These are phyloP conservation scores for Ferdinandea cuprea DNA, from an alignment of 2,888 invertebrate genomes.

Conservation along the genomic window DNA sequence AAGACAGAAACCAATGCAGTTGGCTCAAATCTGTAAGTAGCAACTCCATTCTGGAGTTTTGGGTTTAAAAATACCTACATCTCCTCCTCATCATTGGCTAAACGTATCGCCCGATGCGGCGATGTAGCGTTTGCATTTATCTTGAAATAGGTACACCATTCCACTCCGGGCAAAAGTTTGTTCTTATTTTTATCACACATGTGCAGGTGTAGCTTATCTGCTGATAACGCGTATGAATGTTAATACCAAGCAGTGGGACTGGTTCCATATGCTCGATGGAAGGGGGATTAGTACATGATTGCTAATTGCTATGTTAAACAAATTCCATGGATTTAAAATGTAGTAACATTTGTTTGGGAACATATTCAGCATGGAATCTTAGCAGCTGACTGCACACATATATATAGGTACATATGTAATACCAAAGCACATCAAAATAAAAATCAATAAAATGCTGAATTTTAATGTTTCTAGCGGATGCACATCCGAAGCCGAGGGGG, in stretches of 20 bases:
- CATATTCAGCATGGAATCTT: slow-evolving; percentile 33
- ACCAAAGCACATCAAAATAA: slow-evolving; percentile 24
- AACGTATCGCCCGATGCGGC: not conserved
- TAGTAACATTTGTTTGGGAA: slow-evolving; percentile 3
- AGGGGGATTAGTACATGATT: not conserved
- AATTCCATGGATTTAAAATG: slow-evolving; percentile 5
- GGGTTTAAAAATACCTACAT: slow-evolving; percentile 46
- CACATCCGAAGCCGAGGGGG: slow-evolving; percentile 37
- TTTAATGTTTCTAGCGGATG: slow-evolving; percentile 46
- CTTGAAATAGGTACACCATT: slow-evolving; percentile 3
- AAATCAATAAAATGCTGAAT: slow-evolving; percentile 69
- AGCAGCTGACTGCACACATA: slow-evolving; percentile 61
- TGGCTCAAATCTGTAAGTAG: slow-evolving; percentile 18
- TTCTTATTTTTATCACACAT: slow-evolving; percentile 30
- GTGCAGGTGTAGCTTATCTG: slow-evolving; percentile 29
- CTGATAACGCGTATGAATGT: slow-evolving; percentile 33
- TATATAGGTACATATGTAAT: no score
- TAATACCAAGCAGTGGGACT: not conserved
- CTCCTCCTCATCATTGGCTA: not conserved
- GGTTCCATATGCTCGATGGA: slow-evolving; percentile 8
- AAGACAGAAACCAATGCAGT: slow-evolving; percentile 10
- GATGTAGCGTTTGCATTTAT: not conserved
- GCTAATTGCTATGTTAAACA: not conserved
- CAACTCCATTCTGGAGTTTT: slow-evolving; percentile 4
- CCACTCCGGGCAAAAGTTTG: slow-evolving; percentile 1